phyloP scores from a whole-genome alignment of 1,140 invertebrate genomes.

The Metaphire vulgaris region DNA sequence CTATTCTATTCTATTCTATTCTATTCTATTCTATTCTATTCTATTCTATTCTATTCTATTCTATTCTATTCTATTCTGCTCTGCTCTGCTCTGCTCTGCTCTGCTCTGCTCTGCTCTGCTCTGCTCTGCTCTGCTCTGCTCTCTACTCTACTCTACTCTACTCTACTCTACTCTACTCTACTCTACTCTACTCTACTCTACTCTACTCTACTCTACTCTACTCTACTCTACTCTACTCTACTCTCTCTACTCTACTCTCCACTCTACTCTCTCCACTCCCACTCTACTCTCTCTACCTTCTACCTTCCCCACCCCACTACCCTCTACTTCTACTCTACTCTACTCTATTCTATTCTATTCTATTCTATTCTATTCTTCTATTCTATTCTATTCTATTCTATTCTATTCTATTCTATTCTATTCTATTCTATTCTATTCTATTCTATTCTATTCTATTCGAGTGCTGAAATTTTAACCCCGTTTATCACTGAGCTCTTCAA shows the following conservation, averaged over 20 bases:
- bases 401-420: not conserved
- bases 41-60: too few species aligned
- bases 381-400: not conserved
- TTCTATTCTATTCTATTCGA: conserved; percentile 11
- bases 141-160: conserved; percentile 4
- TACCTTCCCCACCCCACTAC: not conserved
- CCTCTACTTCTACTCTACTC: conserved; percentile 16
- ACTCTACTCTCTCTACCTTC: not conserved
- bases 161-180: conserved; percentile 4
- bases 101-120: conserved; percentile 2
- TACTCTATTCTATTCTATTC: conserved; percentile 13
- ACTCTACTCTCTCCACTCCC: not conserved
- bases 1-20: too few species aligned
- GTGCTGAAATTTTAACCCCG: too few species aligned
- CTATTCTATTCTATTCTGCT: conserved; percentile 3
- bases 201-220: conserved; percentile 12
- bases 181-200: conserved; percentile 2
- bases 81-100: conserved; percentile 10
- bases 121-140: conserved; percentile 3
- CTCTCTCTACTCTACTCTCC: conserved; percentile 1
- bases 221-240: conserved; percentile 16
- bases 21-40: too few species aligned
- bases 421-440: conserved; percentile 12
- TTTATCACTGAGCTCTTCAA: too few species aligned
- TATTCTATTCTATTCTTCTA: conserved; percentile 7